These are phyloP conservation scores for Galaxea fascicularis DNA, from an alignment of 92 coral and sea anemone genomes.

Conservation along the genomic window DNA sequence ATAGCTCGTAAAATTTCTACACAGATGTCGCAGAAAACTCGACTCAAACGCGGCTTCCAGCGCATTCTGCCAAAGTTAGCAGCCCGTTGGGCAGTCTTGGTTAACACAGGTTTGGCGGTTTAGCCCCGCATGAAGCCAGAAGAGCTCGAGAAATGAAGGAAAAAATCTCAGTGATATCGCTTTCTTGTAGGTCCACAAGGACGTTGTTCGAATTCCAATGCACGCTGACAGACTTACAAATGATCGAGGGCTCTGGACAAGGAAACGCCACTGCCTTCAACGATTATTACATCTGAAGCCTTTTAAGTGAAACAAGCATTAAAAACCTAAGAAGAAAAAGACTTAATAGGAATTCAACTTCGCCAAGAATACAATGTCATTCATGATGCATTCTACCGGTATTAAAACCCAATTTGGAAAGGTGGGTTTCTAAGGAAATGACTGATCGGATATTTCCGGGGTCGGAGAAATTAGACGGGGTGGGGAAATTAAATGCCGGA, in stretches of 20 bases:
- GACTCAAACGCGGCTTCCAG: conserved; percentile 16
- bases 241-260: conserved; percentile 36
- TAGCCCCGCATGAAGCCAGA: conserved; percentile 47
- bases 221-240: conserved; percentile 31
- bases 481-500: not conserved
- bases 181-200: not conserved
- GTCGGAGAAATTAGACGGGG: not conserved
- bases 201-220: conserved; percentile 49
- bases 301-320: not conserved
- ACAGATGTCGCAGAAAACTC: conserved; percentile 44
- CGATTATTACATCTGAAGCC: not conserved
- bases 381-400: not conserved
- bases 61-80: conserved; percentile 7
- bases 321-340: not conserved
- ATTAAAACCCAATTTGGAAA: too few relatives aligned
- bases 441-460: not conserved
- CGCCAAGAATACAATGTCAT: not conserved
- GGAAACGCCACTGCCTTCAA: not conserved
- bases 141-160: not conserved
- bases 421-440: not conserved
- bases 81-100: conserved; percentile 22
- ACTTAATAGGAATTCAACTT: not conserved
- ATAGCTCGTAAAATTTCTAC: not conserved
- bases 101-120: not conserved
- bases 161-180: conserved; percentile 40